phyloP scores from a whole-genome alignment of 1,140 invertebrate genomes.

The Heliconius congener region DNA sequence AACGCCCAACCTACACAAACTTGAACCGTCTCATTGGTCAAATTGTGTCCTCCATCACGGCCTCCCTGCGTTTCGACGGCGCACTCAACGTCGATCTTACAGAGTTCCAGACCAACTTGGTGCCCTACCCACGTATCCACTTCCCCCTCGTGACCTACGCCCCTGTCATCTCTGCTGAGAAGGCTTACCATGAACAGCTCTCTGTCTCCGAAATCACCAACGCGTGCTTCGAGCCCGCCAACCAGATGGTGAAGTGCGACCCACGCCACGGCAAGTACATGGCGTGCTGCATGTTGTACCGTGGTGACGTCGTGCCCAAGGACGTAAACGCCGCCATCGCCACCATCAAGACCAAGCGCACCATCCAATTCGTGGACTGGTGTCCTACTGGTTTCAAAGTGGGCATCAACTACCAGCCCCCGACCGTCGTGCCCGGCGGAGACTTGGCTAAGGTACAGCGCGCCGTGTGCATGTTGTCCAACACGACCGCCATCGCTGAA shows the following conservation, averaged over 20 bases:
- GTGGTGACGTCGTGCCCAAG: constrained; percentile 84
- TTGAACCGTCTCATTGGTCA: constrained; percentile 91
- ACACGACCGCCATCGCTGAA: constrained; percentile 91
- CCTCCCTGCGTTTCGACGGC: constrained; percentile 94
- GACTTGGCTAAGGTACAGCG: constrained; percentile 89
- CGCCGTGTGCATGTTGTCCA: constrained; percentile 89
- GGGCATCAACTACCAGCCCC: constrained; percentile 90
- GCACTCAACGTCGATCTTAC: constrained; percentile 94
- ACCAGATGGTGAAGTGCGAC: constrained; percentile 97
- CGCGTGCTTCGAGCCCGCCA: constrained; percentile 93
- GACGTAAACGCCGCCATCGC: constrained; percentile 86
- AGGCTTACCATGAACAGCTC: constrained; percentile 92
- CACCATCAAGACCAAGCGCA: constrained; percentile 91
- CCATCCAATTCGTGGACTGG: constrained; percentile 10
- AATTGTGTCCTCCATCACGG: constrained; percentile 93
- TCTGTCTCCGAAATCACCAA: constrained; percentile 94
- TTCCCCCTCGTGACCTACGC: constrained; percentile 93
- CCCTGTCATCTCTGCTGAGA: constrained; percentile 92
- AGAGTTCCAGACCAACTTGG: constrained; percentile 95
- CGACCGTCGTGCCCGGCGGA: constrained; percentile 91
- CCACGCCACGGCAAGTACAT: constrained; percentile 95
- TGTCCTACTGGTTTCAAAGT: constrained; percentile 84
- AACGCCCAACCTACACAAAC: constrained; percentile 91
- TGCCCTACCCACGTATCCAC: constrained; percentile 92
- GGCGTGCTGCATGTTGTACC: constrained; percentile 92